phyloP scores from a whole-genome alignment of 1,140 invertebrate genomes.

The Halyomorpha halys region DNA sequence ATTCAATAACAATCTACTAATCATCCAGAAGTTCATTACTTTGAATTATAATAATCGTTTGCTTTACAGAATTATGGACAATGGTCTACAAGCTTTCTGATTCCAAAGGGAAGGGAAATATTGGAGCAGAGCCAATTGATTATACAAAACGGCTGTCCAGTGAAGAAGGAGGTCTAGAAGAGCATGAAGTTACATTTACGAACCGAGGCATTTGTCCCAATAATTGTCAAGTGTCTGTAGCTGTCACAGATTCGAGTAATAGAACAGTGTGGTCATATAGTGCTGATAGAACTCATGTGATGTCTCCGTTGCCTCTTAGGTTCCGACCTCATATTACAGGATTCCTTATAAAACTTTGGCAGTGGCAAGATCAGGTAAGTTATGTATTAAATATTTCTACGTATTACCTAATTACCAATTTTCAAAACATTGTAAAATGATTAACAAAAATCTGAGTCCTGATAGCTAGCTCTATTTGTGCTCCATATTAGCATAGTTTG shows the following conservation, averaged over 20 bases:
- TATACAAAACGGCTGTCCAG: not conserved
- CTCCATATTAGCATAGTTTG: no score
- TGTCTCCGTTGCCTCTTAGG: slow-evolving; percentile 51
- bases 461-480: no score
- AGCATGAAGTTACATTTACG: slow-evolving; percentile 33
- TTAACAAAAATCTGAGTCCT: no score
- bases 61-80: not conserved
- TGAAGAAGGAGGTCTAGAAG: slow-evolving; percentile 2
- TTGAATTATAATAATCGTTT: not conserved
- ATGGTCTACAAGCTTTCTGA: not conserved
- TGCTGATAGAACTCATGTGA: slow-evolving; percentile 50
- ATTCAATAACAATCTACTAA: no score
- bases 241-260: slow-evolving; percentile 43
- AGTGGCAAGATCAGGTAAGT: slow-evolving; percentile 41
- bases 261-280: slow-evolving; percentile 45
- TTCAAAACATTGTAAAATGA: no score
- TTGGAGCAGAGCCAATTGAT: slow-evolving; percentile 1
- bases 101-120: not conserved
- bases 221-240: slow-evolving; percentile 48
- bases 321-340: slow-evolving; percentile 47
- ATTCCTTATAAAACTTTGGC: slow-evolving; percentile 70
- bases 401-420: no score
- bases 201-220: slow-evolving; percentile 53
- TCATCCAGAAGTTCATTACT: not conserved
- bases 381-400: no score